These are phyloP conservation scores for Halcyon smyrnensis DNA, from an alignment of 2,797 vertebrate species.

Conservation along the genomic window DNA sequence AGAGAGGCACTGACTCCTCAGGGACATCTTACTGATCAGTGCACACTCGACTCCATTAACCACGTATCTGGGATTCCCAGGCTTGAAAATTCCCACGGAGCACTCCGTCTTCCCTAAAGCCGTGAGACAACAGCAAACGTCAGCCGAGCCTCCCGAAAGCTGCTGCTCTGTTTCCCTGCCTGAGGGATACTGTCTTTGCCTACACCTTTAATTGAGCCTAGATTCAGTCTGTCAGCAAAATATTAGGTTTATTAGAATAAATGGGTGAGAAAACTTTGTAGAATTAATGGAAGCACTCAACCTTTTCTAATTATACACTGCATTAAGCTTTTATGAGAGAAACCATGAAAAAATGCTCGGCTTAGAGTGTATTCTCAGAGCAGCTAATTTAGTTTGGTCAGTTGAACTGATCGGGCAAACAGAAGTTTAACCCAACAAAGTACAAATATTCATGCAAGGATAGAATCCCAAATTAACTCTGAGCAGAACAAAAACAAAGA, in stretches of 20 bases:
- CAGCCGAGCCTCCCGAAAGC: not conserved
- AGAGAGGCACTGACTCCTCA: not conserved
- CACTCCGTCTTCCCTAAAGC: not conserved
- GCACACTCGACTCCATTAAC: not conserved
- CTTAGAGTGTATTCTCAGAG: not conserved
- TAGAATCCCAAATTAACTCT: not conserved
- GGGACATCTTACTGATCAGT: not conserved
- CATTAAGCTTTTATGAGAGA: slow-evolving; percentile 42
- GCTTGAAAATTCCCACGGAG: not conserved
- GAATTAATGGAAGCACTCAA: slow-evolving; percentile 45
- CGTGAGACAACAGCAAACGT: not conserved
- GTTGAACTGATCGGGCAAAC: not conserved
- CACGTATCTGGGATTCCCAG: not conserved
- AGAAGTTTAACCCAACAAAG: not conserved
- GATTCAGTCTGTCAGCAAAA: not conserved
- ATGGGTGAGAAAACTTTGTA: not conserved
- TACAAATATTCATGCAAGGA: not conserved
- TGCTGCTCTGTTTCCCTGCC: not conserved
- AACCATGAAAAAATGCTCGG: not conserved
- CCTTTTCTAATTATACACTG: slow-evolving; percentile 28
- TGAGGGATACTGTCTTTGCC: not conserved
- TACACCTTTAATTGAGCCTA: not conserved
- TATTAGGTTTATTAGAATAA: not conserved
- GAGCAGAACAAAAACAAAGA: not conserved
- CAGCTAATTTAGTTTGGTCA: not conserved